Base-by-base conservation (phyloP, 1,140 invertebrate species). In the Drosophila tropicalis region DNA sequence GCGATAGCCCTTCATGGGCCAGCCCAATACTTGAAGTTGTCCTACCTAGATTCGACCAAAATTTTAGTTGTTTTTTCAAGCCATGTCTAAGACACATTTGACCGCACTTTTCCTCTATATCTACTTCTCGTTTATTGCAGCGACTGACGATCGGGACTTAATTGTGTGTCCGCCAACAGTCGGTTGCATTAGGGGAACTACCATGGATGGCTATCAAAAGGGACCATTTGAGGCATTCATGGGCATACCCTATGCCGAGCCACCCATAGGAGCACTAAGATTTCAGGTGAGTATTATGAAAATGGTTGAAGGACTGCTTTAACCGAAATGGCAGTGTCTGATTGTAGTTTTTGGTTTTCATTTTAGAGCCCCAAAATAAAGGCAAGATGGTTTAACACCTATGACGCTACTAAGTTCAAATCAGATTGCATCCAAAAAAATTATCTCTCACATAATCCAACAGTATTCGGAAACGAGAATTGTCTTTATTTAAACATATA, bases 401-500 rank as follows among this genome's bases (percentile, higher is more conserved):
- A 79, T 7, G 72, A 90, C 71, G 90, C 79, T 5, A 76, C 72
- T 39, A n/a, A 19, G 1, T 34, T 72, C 10, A 80, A 75, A 34
- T 0, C 60, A 1, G 79, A 82, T 32, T 91, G 90, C 60, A 75
- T 89, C 55, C 90, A 91, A 66, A 89, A 89, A 62, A 89, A 90
- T 69, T 80, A 79, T 67, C 63, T 90, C n/a, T 1, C 82, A 36
- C 81, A 76, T 0, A 73, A 58, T 34, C 73, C 81, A 1, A 19
- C 39, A 2, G 61, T 89, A n/a, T 60, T 67, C n/a, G 92, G 92
- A 17, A 22, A 69, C 3, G 94, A 95, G 81, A 94, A 95, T 79
- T 95, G 94, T 73, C 84, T 95, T 0, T 94, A 93, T 73, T 77
- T 95, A n/a, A 95, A 95, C 77, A 93, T 95, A 10, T 95, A 94